phyloP scores from a whole-genome alignment of 2,888 invertebrate genomes.

The Drosophila kanekoi region DNA sequence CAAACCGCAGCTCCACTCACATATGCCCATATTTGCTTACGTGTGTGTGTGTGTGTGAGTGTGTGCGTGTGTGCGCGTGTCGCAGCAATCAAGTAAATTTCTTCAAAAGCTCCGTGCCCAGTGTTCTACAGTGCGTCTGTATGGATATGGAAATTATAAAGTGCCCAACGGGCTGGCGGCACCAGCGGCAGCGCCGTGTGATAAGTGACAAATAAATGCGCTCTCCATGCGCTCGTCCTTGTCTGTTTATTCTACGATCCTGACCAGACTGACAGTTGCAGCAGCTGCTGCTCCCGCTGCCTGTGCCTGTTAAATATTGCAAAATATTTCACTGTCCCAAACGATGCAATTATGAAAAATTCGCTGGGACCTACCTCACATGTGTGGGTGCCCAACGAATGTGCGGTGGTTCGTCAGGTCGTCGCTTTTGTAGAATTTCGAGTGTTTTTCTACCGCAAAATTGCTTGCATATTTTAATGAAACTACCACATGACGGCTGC shows the following conservation, averaged over 20 bases:
- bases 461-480: conserved; percentile 79
- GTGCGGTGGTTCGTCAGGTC: conserved; percentile 15
- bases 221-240: conserved; percentile 64
- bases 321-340: conserved; percentile 64
- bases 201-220: conserved; percentile 81
- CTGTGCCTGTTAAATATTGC: conserved; percentile 68
- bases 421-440: conserved; percentile 64
- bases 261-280: conserved; percentile 58
- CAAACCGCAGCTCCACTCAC: conserved; percentile 53
- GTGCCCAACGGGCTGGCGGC: conserved; percentile 56
- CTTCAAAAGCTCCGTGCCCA: conserved; percentile 51
- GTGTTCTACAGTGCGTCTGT: conserved; percentile 11
- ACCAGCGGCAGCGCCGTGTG: conserved; percentile 50
- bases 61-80: conserved; percentile 25
- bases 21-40: conserved; percentile 27
- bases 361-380: conserved; percentile 22
- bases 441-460: conserved; percentile 78
- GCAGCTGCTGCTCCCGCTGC: conserved; percentile 22
- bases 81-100: conserved; percentile 73
- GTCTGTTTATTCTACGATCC: conserved; percentile 59
- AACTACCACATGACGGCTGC: conserved; percentile 73
- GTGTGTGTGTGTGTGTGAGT: conserved; percentile 3
- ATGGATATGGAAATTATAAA: conserved; percentile 73
- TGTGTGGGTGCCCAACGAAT: conserved; percentile 20
- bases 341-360: conserved; percentile 77